Evolutionary conservation across 2,888 invertebrate genomes (phyloP).

Genomic region (Neuroscelio doddi): DNA sequence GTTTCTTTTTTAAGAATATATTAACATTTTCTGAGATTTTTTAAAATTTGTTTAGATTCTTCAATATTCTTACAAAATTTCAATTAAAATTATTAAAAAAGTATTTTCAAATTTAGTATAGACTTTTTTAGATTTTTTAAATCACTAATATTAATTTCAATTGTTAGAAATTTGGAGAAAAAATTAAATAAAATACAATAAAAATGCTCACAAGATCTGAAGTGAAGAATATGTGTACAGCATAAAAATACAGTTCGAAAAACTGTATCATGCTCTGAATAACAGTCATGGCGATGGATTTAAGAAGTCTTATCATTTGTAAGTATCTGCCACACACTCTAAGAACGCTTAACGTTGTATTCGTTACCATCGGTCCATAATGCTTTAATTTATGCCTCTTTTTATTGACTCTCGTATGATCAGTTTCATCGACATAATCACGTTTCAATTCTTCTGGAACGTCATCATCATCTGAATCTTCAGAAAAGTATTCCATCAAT

Average conservation of each 20-base stretch:
- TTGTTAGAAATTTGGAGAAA: conserved; percentile 12
- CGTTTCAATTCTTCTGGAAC: conserved; percentile 78
- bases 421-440: conserved; percentile 81
- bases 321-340: conserved; percentile 93
- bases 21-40: too few species aligned
- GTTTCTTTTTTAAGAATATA: too few species aligned
- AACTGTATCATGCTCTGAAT: conserved; percentile 93
- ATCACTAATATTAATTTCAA: too few species aligned
- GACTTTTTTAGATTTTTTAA: too few species aligned
- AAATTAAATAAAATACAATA: too few species aligned
- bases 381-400: conserved; percentile 65
- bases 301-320: conserved; percentile 91
- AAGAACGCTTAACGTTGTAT: conserved; percentile 91
- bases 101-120: too few species aligned
- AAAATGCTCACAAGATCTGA: conserved; percentile 78
- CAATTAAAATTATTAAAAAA: too few species aligned
- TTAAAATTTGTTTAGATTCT: too few species aligned
- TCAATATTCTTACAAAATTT: too few species aligned
- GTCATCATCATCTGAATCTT: conserved; percentile 78
- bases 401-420: conserved; percentile 56
- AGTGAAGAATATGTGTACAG: conserved; percentile 90
- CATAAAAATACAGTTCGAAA: conserved; percentile 93
- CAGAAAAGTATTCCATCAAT: conserved; percentile 72
- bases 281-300: conserved; percentile 92
- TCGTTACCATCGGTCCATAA: conserved; percentile 83